Evolutionary conservation across 2,888 invertebrate genomes (phyloP).

Genomic region (Pachymerium ferrugineum): DNA sequence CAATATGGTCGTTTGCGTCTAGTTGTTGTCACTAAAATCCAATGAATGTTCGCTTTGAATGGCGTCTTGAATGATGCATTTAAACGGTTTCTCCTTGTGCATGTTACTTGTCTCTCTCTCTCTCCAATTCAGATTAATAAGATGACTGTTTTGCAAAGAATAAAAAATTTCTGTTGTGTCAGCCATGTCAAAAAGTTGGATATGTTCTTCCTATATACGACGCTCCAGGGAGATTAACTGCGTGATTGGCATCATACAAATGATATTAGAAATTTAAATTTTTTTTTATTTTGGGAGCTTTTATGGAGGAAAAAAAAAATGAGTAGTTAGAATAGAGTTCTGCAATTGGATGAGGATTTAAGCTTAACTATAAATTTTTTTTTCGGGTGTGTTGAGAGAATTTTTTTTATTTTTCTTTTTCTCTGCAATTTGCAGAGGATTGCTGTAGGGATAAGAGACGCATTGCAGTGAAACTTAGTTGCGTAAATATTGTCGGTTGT

Average conservation of each 20-base stretch:
- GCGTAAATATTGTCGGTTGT: too few relatives aligned
- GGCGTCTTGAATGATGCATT: neutral
- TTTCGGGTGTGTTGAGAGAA: too few relatives aligned
- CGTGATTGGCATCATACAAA: neutral
- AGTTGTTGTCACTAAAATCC: conserved; percentile 8
- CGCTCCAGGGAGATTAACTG: neutral
- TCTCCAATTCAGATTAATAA: neutral
- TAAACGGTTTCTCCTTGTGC: neutral
- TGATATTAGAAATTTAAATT: too few relatives aligned
- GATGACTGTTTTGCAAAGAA: neutral
- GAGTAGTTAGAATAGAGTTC: too few relatives aligned
- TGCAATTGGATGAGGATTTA: too few relatives aligned
- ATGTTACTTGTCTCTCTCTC: neutral
- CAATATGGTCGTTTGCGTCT: neutral
- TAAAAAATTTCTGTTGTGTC: neutral
- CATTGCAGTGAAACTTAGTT: too few relatives aligned
- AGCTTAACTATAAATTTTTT: too few relatives aligned
- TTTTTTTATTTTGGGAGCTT: too few relatives aligned
- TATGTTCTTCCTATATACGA: neutral
- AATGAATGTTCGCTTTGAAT: neutral
- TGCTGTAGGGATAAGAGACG: too few relatives aligned
- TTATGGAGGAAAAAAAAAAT: too few relatives aligned
- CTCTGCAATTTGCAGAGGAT: too few relatives aligned
- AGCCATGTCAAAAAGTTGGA: neutral
- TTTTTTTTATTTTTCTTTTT: too few relatives aligned